phyloP scores from a whole-genome alignment of 2,797 vertebrate species.

The Coracias cyanogaster region DNA sequence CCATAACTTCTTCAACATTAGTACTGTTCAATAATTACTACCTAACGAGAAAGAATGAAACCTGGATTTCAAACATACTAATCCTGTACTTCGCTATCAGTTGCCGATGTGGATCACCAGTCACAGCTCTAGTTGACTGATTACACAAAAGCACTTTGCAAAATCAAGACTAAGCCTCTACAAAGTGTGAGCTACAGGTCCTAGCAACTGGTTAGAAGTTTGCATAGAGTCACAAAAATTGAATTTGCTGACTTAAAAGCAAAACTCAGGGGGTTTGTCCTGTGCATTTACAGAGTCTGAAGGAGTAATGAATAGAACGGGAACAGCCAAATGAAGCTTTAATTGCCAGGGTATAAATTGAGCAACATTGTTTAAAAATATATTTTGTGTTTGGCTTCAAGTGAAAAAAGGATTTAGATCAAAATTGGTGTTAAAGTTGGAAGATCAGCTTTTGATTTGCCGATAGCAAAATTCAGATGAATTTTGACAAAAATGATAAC shows the following conservation, averaged over 20 bases:
- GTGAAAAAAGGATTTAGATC: constrained; percentile 34
- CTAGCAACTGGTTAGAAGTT: background rate
- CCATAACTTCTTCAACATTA: background rate
- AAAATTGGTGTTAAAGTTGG: constrained; percentile 12
- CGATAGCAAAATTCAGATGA: constrained; percentile 21
- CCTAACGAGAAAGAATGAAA: background rate
- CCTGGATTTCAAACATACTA: constrained; percentile 25
- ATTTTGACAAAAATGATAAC: background rate
- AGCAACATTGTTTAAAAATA: background rate
- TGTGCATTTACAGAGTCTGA: background rate
- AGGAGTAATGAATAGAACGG: background rate
- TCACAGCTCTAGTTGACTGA: constrained; percentile 53
- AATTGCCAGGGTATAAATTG: background rate
- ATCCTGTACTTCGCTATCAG: background rate
- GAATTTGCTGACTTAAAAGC: constrained; percentile 27
- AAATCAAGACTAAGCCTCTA: constrained; percentile 31
- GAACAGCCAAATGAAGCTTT: background rate
- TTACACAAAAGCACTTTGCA: constrained; percentile 48
- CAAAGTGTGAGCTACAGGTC: background rate
- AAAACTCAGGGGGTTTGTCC: background rate
- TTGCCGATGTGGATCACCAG: constrained; percentile 47
- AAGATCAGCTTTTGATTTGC: constrained; percentile 21
- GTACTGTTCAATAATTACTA: background rate
- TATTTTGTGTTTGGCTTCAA: constrained; percentile 7
- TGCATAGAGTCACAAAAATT: background rate